Conservation (phyloP, 2,797 vertebrate species). For the Sebastes oblongus region DNA sequence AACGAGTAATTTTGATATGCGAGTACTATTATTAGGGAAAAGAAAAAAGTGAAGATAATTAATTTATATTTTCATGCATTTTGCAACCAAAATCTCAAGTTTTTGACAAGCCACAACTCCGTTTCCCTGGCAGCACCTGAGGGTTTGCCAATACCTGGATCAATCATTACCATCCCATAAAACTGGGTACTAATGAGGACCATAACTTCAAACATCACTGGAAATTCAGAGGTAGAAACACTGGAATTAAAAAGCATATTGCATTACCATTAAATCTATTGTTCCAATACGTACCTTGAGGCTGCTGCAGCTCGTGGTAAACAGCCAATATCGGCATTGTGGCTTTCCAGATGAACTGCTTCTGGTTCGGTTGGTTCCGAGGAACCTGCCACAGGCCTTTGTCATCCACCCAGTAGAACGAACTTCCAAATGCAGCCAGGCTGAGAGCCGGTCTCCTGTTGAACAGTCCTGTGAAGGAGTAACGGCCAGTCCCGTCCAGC, state of each 20-base stretch:
- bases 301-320: slow-evolving; percentile 85
- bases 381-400: slow-evolving; percentile 76
- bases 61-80: too few species aligned
- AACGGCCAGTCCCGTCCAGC: slow-evolving; percentile 82
- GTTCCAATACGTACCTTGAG: slow-evolving; percentile 67
- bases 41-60: fast-evolving
- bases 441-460: slow-evolving; percentile 60
- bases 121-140: too few species aligned
- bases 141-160: neutral
- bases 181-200: neutral
- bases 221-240: neutral
- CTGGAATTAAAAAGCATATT: neutral
- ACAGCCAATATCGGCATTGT: slow-evolving; percentile 73
- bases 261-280: neutral
- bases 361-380: slow-evolving; percentile 63
- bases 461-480: slow-evolving; percentile 81
- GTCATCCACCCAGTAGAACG: slow-evolving; percentile 86
- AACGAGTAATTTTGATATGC: neutral
- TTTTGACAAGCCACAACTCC: too few species aligned
- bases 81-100: too few species aligned
- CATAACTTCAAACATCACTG: neutral
- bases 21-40: neutral
- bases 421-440: slow-evolving; percentile 84
- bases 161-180: neutral
- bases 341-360: slow-evolving; percentile 70